Evolutionary conservation across 2,113 vertebrate species (phyloP).

Genomic region (Dolichotis patagonum): DNA sequence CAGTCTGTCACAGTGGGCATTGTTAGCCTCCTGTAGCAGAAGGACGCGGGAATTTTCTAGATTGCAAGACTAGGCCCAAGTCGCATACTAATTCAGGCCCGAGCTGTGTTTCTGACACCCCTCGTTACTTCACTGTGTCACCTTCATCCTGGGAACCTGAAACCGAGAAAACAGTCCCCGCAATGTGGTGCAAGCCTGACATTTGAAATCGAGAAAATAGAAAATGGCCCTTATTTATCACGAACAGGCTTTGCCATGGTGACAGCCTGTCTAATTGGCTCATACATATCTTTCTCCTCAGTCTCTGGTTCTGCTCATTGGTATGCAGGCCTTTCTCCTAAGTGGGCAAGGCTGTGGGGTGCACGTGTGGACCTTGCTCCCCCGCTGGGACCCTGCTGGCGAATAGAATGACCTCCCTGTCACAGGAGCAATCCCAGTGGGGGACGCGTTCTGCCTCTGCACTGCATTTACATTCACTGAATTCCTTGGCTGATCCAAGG

Average conservation of each 20-base stretch:
- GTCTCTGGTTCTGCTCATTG: not conserved
- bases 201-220: not conserved
- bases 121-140: fast-evolving
- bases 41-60: not conserved
- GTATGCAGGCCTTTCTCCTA: not conserved
- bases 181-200: not conserved
- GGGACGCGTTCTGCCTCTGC: fast-evolving
- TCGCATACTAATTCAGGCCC: fast-evolving
- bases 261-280: conserved; percentile 36
- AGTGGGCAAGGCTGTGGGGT: not conserved
- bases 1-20: not conserved
- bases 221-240: conserved; percentile 36
- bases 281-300: not conserved
- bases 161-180: not conserved
- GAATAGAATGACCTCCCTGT: not conserved
- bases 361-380: not conserved
- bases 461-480: fast-evolving
- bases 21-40: not conserved
- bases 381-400: fast-evolving
- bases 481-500: not conserved
- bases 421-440: not conserved
- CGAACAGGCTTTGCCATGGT: not conserved
- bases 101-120: not conserved
- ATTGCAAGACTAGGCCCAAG: not conserved
- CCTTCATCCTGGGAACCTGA: not conserved